Evolutionary conservation across 2,797 vertebrate species (phyloP), one percentile per base, ranked within the genome.

Genomic region (Characodon lateralis): DNA sequence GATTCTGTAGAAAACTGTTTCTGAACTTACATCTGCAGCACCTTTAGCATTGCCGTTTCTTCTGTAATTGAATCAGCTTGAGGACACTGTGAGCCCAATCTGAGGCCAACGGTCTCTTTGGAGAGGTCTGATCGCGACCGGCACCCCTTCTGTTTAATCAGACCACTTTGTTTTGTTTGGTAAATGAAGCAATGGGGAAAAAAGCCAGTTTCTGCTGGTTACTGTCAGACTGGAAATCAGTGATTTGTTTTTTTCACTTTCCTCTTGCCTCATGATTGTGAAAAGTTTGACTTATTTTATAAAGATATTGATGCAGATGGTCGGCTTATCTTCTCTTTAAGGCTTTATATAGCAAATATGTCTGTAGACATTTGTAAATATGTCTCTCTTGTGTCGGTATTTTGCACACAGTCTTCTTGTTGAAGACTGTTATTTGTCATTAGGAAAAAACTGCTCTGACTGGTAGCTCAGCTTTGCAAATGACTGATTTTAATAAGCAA

Each of bases 161-260:
- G 82, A 88, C 83, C 85, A 58, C 85, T 88, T 89, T 84, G 88
- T 81, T 89, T 88, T 87, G 82, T 85, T 85, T 20, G 14, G 72
- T 78, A 73, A 76, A 51, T 9, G 43, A 16, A 12, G 51, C 9
- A 43, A 71, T 22, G 8, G 63, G 69, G 35, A 75, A 28, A 55
- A 20, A 63, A 43, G 88, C 88, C 80, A 79, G 78, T 26, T 43
- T 73, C 73, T 43, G 83, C 68, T 80, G 73, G 73, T 71, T 80
- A 83, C 61, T 56, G 55, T 77, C 75, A 39, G 66, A 73, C 74
- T 65, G 74, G 69, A 78, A 72, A 71, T 43, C 72, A 39, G n/a
- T 81, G 22, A 10, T 75, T 71, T 43, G 73, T 51, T 66, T 10
- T n/a, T 76, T 61, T 58, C 16, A 53, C 72, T 35, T 66, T 59